Evolutionary conservation across 1,140 invertebrate species (phyloP).

Genomic region (Temnothorax nylanderi): DNA sequence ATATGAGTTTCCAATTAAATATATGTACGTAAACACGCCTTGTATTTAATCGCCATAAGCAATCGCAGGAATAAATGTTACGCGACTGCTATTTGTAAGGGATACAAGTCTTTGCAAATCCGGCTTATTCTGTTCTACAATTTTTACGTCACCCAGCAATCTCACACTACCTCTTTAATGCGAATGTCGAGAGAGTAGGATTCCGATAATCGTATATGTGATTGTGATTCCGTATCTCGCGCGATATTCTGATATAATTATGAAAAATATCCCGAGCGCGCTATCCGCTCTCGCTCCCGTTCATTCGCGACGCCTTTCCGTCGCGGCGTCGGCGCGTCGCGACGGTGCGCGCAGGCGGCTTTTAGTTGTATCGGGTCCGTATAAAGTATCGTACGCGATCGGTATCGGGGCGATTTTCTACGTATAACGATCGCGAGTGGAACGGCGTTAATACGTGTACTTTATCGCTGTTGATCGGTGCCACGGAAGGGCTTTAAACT

Average conservation of each 20-base stretch:
- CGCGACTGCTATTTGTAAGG: neutral
- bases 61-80: neutral
- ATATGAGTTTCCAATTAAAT: slow-evolving; percentile 60
- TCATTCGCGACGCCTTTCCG: slow-evolving; percentile 1
- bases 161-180: neutral
- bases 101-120: neutral
- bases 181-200: neutral
- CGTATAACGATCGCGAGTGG: slow-evolving; percentile 40
- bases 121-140: neutral
- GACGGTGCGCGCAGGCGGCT: neutral
- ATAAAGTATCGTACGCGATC: slow-evolving; percentile 43
- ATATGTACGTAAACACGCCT: slow-evolving; percentile 1
- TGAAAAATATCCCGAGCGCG: neutral
- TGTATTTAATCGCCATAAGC: slow-evolving; percentile 6
- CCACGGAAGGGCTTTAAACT: slow-evolving; percentile 58
- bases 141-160: neutral
- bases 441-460: slow-evolving; percentile 54
- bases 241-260: neutral
- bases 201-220: neutral
- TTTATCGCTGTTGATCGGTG: slow-evolving; percentile 55
- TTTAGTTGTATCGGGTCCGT: neutral
- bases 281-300: neutral
- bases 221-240: neutral
- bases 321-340: neutral
- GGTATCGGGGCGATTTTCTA: slow-evolving; percentile 43